Evolutionary conservation across 2,113 vertebrate genomes (phyloP).

Genomic region (Gobius niger): DNA sequence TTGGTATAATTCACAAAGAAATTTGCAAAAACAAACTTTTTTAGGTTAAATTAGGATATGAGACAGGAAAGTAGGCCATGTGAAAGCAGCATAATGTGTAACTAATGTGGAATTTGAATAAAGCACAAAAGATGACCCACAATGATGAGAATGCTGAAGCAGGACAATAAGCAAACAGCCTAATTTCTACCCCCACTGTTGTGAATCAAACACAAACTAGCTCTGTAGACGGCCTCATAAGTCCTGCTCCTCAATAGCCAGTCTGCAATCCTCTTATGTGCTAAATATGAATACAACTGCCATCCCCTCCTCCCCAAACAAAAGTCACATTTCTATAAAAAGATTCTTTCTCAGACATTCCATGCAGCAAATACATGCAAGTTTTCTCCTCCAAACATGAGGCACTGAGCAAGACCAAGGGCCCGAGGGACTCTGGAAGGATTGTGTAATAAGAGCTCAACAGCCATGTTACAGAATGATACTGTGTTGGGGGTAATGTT

Average conservation of each 20-base stretch:
- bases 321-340: constrained; percentile 63
- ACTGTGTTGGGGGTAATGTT: constrained; percentile 33
- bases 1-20: constrained; percentile 1
- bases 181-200: constrained; percentile 56
- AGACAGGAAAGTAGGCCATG: constrained; percentile 51
- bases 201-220: constrained; percentile 48
- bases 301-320: constrained; percentile 39
- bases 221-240: constrained; percentile 40
- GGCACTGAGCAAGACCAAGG: constrained; percentile 8
- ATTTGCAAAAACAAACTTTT: background rate
- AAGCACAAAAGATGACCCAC: constrained; percentile 47
- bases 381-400: constrained; percentile 11
- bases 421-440: constrained; percentile 39
- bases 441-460: constrained; percentile 26
- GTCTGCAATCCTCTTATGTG: constrained; percentile 61
- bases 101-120: constrained; percentile 46
- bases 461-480: constrained; percentile 23
- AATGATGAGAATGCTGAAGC: constrained; percentile 36
- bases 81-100: constrained; percentile 53
- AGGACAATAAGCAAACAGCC: constrained; percentile 58
- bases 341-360: constrained; percentile 70
- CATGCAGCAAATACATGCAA: constrained; percentile 58
- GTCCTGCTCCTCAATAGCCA: constrained; percentile 53
- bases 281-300: constrained; percentile 58
- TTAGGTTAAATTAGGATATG: background rate